These are phyloP conservation scores for Amblyraja radiata DNA, from an alignment of 2,797 vertebrate genomes.

Conservation along the genomic window DNA sequence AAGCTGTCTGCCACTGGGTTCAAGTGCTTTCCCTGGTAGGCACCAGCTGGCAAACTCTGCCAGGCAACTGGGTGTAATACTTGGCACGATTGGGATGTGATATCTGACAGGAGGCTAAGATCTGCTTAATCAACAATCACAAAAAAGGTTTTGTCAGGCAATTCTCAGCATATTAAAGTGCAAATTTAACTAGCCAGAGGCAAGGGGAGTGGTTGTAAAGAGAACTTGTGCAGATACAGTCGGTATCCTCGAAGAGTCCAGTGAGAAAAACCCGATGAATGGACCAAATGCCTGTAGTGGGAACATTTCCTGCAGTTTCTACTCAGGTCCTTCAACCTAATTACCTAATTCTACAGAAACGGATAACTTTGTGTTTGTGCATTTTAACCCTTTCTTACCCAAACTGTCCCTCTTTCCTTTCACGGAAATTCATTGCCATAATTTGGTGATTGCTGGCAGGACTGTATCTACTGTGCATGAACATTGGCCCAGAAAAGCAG, in stretches of 20 bases:
- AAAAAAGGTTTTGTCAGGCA: background rate
- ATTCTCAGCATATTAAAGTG: background rate
- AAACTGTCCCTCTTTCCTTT: background rate
- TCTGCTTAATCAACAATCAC: background rate
- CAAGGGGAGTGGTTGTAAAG: background rate
- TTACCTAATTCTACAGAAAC: background rate
- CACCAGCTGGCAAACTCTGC: background rate
- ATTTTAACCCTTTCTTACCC: background rate
- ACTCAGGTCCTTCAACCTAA: background rate
- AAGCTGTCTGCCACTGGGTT: background rate
- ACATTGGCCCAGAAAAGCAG: background rate
- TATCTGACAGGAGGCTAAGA: no score
- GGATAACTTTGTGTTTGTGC: background rate
- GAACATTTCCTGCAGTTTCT: background rate
- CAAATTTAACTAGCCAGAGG: slow-evolving; percentile 21
- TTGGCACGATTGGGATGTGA: background rate
- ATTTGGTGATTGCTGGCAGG: background rate
- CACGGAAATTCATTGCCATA: background rate
- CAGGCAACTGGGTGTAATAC: background rate
- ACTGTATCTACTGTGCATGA: background rate
- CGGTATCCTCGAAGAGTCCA: background rate
- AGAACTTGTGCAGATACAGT: background rate
- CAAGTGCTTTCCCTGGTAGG: background rate
- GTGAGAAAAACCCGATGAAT: slow-evolving; percentile 3
- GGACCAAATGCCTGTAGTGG: background rate